Evolutionary conservation across 2,888 invertebrate species (phyloP).

Genomic region (Microchrysa polita): DNA sequence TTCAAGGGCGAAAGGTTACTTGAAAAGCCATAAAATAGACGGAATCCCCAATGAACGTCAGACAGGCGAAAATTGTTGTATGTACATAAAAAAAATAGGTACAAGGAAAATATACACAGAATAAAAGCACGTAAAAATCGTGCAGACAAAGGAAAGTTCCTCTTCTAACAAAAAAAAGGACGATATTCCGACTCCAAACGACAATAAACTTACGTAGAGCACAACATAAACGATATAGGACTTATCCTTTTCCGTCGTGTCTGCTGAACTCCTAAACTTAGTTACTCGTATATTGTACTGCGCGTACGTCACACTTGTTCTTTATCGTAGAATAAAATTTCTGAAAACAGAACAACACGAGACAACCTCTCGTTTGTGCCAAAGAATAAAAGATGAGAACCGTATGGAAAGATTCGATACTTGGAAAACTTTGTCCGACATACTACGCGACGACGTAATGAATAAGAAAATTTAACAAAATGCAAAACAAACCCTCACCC

Average conservation of each 20-base stretch:
- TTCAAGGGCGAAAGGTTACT: conserved; percentile 42
- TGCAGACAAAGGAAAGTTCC: conserved; percentile 43
- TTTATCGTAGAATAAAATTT: background rate
- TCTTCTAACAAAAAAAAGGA: conserved; percentile 20
- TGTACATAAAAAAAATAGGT: no score
- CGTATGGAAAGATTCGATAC: background rate
- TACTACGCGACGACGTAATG: conserved; percentile 27
- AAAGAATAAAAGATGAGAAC: conserved; percentile 1
- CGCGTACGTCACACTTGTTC: conserved; percentile 12
- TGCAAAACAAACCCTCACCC: conserved; percentile 33
- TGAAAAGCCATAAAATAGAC: conserved; percentile 33
- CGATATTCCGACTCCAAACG: conserved; percentile 17
- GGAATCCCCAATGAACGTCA: background rate
- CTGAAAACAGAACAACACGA: background rate
- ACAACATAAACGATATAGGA: background rate
- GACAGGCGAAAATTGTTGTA: background rate
- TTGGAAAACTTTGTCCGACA: conserved; percentile 20
- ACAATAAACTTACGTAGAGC: conserved; percentile 26
- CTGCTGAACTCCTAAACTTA: background rate
- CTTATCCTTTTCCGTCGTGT: conserved; percentile 25
- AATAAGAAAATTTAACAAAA: conserved; percentile 35
- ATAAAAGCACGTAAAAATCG: background rate
- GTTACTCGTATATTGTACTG: no score
- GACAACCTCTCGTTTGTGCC: background rate
- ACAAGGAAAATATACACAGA: background rate